Evolutionary conservation across 2,113 vertebrate genomes (phyloP), one percentile per base, ranked within the genome.

Genomic region (Maccullochella peelii): DNA sequence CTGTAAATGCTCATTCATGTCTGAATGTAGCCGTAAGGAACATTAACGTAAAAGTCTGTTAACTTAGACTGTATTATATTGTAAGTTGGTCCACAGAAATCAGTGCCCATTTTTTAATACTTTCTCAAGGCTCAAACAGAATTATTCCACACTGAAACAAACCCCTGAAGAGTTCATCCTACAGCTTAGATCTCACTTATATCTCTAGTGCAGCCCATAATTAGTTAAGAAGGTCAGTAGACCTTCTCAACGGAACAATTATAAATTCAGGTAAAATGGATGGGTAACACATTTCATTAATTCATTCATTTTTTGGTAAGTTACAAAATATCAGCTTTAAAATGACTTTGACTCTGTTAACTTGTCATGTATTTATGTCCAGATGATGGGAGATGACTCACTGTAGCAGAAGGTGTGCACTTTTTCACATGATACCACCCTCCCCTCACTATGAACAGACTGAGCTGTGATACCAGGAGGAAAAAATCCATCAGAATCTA

Each of bases 311-410:
- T 42, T 25, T 54, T 42, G 1, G 15, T 14, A 1, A 15, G 20
- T 52, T 2, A 8, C 9, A 38, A 52, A 63, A 38, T 16, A 50
- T 16, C 5, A 47, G 44, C 20, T 58, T 36, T 25, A 49, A 36
- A 36, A 50, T 47, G 3, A 20, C 14, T 25, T 69, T 36, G 18
- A 72, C 50, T 14, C 42, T 21, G 18, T 54, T 50, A 23, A 27
- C n/a, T 38, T 68, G 52, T 52, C 7, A 40, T 66, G 50, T 68
- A n/a, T 82, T 79, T 57, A 55, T 33, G 40, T 71, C 23, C 36
- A 62, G 52, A 55, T 72, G 79, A 79, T 63, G 47, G n/a, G n/a
- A 50, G 38, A 76, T 79, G 66, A 85, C 15, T 83, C 66, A 79
- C 16, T 52, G 20, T 59, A 77, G 47, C 47, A 40, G 59, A 68